Conservation (phyloP, 2,113 vertebrate species). For the Rhizomys pruinosus region DNA sequence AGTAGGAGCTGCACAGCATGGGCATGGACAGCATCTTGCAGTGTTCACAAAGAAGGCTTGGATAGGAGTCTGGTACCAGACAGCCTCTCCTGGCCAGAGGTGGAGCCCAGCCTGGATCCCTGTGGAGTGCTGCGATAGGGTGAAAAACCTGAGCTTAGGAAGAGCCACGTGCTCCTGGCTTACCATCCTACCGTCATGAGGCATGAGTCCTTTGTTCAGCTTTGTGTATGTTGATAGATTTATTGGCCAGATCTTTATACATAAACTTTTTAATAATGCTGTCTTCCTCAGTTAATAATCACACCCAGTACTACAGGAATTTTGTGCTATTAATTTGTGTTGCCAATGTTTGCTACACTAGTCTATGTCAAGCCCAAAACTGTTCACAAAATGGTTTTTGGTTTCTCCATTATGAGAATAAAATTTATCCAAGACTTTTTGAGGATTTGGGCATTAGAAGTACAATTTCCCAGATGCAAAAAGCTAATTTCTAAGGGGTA, state of each 20-base stretch:
- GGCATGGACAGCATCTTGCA: background rate
- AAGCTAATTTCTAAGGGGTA: conserved; percentile 82
- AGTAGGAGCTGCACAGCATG: background rate
- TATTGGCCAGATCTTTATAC: background rate
- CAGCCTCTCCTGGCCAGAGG: background rate
- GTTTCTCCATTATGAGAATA: conserved; percentile 59
- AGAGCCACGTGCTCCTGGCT: background rate
- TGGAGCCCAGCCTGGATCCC: no score
- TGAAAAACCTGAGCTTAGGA: no score
- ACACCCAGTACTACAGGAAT: background rate
- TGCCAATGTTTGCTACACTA: background rate
- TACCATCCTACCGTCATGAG: background rate
- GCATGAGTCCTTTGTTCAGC: background rate
- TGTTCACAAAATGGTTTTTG: conserved; percentile 60
- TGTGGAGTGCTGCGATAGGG: fast-evolving
- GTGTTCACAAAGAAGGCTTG: background rate
- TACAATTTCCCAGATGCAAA: conserved; percentile 78
- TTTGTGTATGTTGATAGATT: background rate
- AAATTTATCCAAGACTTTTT: conserved; percentile 61
- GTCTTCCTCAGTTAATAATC: conserved; percentile 54
- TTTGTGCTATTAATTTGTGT: conserved; percentile 50
- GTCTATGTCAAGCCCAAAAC: conserved; percentile 62
- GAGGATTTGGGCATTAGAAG: conserved; percentile 81
- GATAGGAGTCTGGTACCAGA: background rate
- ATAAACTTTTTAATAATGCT: conserved; percentile 29